Evolutionary conservation across 92 coral and sea anemone species (phyloP), one percentile per base, ranked within the genome.

Genomic region (Siderastrea siderea): DNA sequence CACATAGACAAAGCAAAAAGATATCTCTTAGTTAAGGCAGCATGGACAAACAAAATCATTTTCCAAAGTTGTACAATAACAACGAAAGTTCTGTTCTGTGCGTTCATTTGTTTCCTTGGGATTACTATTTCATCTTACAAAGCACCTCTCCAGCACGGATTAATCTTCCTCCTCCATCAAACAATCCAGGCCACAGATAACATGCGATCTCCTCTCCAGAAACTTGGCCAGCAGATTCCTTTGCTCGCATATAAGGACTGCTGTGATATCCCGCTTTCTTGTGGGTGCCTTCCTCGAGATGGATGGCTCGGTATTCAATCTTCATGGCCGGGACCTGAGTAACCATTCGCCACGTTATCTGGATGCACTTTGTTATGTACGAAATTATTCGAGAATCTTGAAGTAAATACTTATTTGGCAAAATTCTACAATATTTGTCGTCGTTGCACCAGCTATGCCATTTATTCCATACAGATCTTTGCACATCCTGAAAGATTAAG

Each of bases 321-420:
- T 5, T 7, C 69, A 77, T 12, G 10, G 81, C 52, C 11, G 81
- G 81, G 38, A 47, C 47, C 69, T 77, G 81, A 4, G 81, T 77
- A 44, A 77, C 55, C 81, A 77, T 77, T 58, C 81, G 64, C 81
- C 81, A 77, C 7, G 68, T 16, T 47, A 77, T 17, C 50, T 48
- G 49, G 51, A 59, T 55, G 13, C 81, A 58, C 13, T 4, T 14
- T 16, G 43, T 58, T 1, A 77, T 77, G 68, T 77, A 77, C 50
- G 7, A 7, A 55, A 53, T 6, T 10, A 75, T 38, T 54, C 9
- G 12, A 7, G 48, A 54, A 58, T 17, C 45, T n/a, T n/a, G n/a
- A n/a, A n/a, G n/a, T n/a, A n/a, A n/a, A n/a, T n/a, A n/a, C n/a
- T n/a, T n/a, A n/a, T n/a, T n/a, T n/a, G n/a, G n/a, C n/a, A n/a